Percentiles rank a stretch among this genome's conserved stretches.
Evolutionary conservation across 2,888 invertebrate species (phyloP).

Genomic region (Heliconius erato): DNA sequence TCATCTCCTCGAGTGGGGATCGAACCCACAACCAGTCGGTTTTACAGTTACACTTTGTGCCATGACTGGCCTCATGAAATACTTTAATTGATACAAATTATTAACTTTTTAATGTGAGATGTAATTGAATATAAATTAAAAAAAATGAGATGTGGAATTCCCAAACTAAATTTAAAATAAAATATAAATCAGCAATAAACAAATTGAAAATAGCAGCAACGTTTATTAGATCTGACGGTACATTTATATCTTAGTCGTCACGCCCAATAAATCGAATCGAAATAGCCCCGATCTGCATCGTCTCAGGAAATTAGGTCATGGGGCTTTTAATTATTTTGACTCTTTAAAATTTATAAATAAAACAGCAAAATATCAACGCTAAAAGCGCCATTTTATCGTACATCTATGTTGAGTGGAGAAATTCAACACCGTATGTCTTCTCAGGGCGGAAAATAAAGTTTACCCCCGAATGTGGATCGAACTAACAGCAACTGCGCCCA

Average conservation of each 20-base stretch:
- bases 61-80: not conserved
- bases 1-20: too few relatives aligned
- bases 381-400: too few relatives aligned
- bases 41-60: too few relatives aligned
- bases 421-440: too few relatives aligned
- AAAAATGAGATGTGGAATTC: not conserved
- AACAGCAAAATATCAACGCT: not conserved
- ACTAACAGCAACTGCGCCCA: too few relatives aligned
- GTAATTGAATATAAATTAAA: too few relatives aligned
- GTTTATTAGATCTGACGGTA: slow-evolving; percentile 38
- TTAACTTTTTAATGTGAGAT: too few relatives aligned
- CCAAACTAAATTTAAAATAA: not conserved
- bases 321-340: slow-evolving; percentile 49
- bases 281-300: slow-evolving; percentile 71
- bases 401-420: too few relatives aligned
- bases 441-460: too few relatives aligned
- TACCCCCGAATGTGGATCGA: too few relatives aligned
- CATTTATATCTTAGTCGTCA: slow-evolving; percentile 52
- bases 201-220: slow-evolving; percentile 36
- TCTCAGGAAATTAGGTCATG: slow-evolving; percentile 56
- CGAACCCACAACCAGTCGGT: too few relatives aligned
- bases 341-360: not conserved
- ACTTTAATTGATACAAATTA: not conserved
- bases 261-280: slow-evolving; percentile 65
- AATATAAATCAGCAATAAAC: slow-evolving; percentile 26